Percentiles rank a stretch among this genome's conserved stretches.
Evolutionary conservation across 1,140 invertebrate species (phyloP).

Genomic region (Trachelipus rathkii): DNA sequence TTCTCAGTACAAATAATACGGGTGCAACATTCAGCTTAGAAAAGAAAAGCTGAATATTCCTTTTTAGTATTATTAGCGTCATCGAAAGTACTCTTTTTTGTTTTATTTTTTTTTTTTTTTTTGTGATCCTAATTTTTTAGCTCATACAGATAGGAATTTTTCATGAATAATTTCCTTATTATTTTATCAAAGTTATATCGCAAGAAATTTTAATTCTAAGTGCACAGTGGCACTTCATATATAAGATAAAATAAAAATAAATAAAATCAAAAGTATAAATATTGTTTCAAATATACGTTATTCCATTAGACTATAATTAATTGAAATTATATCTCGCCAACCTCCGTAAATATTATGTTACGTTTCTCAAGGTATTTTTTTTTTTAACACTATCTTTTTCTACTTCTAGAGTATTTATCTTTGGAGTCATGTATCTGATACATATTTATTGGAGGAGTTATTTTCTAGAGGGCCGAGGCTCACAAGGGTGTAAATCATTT

Average conservation of each 20-base stretch:
- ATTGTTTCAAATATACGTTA: too few relatives aligned
- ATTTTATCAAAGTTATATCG: constrained; percentile 30
- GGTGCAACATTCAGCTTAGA: constrained; percentile 41
- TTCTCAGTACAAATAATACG: constrained; percentile 45
- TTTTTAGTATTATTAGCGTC: constrained; percentile 36
- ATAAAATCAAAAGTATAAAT: too few relatives aligned
- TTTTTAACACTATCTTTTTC: constrained; percentile 18
- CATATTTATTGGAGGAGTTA: too few relatives aligned
- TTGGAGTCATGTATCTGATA: too few relatives aligned
- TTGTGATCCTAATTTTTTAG: constrained; percentile 39
- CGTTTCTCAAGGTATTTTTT: constrained; percentile 43
- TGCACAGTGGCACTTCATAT: constrained; percentile 32
- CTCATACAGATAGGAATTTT: constrained; percentile 24
- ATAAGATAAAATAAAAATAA: not conserved
- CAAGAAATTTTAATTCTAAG: constrained; percentile 41
- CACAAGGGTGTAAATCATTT: too few relatives aligned
- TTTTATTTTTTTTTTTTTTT: constrained; percentile 23
- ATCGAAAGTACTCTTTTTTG: constrained; percentile 29
- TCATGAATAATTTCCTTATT: not conserved
- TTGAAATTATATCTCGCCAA: too few relatives aligned
- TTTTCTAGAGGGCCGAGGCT: too few relatives aligned
- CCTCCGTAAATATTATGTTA: too few relatives aligned
- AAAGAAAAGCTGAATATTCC: constrained; percentile 20
- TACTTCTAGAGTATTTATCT: too few relatives aligned
- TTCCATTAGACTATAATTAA: too few relatives aligned